Evolutionary conservation across 2,888 invertebrate genomes (phyloP).

Genomic region (Plemyria rubiginata): DNA sequence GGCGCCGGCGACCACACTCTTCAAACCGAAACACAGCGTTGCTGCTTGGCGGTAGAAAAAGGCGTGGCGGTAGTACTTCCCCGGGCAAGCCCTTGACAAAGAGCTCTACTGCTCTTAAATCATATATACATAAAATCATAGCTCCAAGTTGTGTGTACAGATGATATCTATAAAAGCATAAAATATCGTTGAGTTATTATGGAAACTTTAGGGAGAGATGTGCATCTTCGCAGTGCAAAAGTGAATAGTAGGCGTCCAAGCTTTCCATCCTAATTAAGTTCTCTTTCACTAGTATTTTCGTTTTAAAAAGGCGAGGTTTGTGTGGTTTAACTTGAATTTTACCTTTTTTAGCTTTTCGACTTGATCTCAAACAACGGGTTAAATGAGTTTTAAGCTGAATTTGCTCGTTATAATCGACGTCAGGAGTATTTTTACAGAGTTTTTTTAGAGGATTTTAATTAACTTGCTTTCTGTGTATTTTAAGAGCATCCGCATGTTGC

Average conservation of each 20-base stretch:
- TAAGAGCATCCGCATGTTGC: background rate
- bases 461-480: background rate
- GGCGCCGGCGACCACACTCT: no score
- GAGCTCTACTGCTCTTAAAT: no score
- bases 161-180: no score
- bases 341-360: background rate
- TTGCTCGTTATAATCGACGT: background rate
- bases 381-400: background rate
- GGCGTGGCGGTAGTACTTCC: no score
- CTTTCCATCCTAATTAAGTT: background rate
- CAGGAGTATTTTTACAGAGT: no score
- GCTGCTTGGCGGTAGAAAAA: no score
- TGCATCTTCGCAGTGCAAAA: background rate
- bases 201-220: no score
- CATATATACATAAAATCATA: no score
- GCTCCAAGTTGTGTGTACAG: no score
- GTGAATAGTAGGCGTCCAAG: background rate
- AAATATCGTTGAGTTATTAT: no score
- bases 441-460: background rate
- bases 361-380: background rate
- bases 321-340: background rate
- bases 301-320: background rate
- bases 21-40: background rate
- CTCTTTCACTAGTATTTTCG: constrained; percentile 13
- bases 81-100: no score